Evolutionary conservation across 1,140 invertebrate species (phyloP).

Genomic region (Zeugodacus cucurbitae): DNA sequence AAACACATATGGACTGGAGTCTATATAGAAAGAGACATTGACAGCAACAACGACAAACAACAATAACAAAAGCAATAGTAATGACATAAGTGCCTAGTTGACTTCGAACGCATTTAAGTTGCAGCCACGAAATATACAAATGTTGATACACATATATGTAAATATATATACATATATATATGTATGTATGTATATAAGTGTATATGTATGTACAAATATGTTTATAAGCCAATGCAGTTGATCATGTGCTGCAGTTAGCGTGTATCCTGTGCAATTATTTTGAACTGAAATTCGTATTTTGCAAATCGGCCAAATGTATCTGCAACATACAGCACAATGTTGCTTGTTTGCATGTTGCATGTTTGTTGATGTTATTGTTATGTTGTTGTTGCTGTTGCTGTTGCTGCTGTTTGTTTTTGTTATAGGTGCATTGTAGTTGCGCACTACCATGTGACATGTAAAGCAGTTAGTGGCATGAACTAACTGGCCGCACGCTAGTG

Average conservation of each 20-base stretch:
- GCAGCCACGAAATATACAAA: background rate
- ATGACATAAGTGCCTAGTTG: background rate
- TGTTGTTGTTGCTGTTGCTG: constrained; percentile 2
- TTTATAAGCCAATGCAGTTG: constrained; percentile 23
- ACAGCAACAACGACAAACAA: background rate
- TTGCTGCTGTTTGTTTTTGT: background rate
- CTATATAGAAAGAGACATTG: background rate
- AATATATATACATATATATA: background rate
- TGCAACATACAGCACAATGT: constrained; percentile 15
- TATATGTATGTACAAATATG: background rate
- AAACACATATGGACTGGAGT: background rate
- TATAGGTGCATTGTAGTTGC: background rate
- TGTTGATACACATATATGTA: background rate
- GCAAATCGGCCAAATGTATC: constrained; percentile 63
- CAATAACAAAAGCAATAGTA: background rate
- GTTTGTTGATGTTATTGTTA: constrained; percentile 14
- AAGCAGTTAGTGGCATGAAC: background rate
- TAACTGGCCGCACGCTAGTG: background rate
- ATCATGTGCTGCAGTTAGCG: constrained; percentile 42
- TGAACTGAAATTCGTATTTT: constrained; percentile 65
- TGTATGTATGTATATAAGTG: background rate
- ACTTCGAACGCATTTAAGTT: background rate
- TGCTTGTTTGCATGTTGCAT: constrained; percentile 13
- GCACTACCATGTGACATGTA: background rate
- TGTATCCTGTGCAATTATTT: constrained; percentile 65